A percentile compares a stretch with the other conserved stretches of the same genome.
These are phyloP conservation scores for Napeogenes inachia DNA, from an alignment of 2,888 invertebrate genomes.

Conservation along the genomic window DNA sequence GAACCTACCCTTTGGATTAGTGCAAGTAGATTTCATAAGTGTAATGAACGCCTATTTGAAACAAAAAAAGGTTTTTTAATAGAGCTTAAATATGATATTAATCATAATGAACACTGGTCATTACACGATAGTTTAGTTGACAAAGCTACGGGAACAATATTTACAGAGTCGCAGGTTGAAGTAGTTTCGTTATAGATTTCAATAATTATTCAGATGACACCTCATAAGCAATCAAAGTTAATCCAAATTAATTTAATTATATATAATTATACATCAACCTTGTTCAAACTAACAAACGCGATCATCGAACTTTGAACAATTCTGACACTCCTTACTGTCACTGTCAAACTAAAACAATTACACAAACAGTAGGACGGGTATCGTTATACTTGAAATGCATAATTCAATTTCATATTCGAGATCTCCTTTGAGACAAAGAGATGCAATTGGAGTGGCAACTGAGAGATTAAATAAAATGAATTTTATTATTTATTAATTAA, in stretches of 20 bases:
- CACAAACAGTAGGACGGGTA: conserved; percentile 34
- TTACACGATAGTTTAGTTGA: no score
- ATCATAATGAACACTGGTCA: no score
- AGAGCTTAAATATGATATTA: no score
- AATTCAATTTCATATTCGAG: conserved; percentile 57
- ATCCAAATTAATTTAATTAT: not conserved
- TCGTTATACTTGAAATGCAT: conserved; percentile 42
- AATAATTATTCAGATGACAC: no score
- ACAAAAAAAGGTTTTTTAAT: no score
- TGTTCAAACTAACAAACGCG: conserved; percentile 1
- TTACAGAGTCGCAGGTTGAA: no score
- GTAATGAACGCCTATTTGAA: no score
- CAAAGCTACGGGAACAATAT: no score
- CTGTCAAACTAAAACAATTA: conserved; percentile 24
- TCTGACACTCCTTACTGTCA: conserved; percentile 9
- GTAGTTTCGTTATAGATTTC: no score
- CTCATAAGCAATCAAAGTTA: no score
- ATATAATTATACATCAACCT: not conserved
- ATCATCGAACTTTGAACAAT: not conserved
- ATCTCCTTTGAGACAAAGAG: conserved; percentile 38
- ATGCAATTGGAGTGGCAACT: not conserved
- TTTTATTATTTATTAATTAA: not conserved
- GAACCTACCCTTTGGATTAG: no score
- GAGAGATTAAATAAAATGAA: not conserved
- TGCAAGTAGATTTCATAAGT: no score